phyloP scores from a whole-genome alignment of 2,113 vertebrate genomes.

The Eurystomus gularis region DNA sequence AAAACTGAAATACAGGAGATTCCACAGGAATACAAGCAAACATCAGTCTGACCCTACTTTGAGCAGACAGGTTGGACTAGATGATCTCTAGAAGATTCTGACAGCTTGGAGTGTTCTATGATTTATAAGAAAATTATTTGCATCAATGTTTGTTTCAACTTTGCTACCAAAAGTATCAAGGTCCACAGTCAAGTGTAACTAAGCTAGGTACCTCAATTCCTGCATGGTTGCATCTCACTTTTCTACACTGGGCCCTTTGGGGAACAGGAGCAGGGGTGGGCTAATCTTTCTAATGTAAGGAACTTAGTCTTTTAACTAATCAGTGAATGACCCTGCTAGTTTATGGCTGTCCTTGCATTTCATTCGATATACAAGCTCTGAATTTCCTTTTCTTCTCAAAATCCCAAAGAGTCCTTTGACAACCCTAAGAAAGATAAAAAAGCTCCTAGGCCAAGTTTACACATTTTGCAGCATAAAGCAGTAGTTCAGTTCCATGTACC shows the following conservation, averaged over 20 bases:
- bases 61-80: not conserved
- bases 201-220: not conserved
- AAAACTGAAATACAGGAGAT: not conserved
- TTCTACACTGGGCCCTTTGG: not conserved
- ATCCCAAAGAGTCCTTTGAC: not conserved
- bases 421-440: not conserved
- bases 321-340: not conserved
- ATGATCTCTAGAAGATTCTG: not conserved
- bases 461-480: not conserved
- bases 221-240: not conserved
- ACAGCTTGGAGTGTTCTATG: not conserved
- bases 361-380: not conserved
- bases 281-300: not conserved
- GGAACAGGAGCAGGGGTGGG: not conserved
- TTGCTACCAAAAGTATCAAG: not conserved
- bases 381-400: slow-evolving; percentile 1
- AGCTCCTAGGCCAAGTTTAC: not conserved
- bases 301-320: not conserved
- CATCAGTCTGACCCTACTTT: not conserved
- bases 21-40: not conserved
- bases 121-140: not conserved
- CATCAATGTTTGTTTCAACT: not conserved
- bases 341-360: not conserved
- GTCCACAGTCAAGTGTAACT: not conserved
- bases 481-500: not conserved